Conservation (phyloP, 2,888 invertebrate genomes). For the Scaptomyza reducta region DNA sequence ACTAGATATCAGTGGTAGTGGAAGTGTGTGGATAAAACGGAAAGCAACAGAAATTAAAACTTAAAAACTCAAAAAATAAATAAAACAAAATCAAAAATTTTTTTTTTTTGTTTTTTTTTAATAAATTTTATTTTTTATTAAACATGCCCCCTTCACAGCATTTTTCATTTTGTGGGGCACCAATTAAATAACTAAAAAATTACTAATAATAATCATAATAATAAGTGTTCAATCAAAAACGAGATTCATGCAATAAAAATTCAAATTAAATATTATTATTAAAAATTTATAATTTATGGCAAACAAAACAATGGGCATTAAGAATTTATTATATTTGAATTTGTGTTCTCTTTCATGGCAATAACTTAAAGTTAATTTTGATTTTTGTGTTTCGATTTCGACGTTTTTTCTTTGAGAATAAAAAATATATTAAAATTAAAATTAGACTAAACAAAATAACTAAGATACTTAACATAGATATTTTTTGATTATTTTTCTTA, state of each 20-base stretch:
- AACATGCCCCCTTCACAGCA: slow-evolving; percentile 17
- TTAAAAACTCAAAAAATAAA: slow-evolving; percentile 18
- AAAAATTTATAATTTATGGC: slow-evolving; percentile 47
- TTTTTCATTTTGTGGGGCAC: slow-evolving; percentile 14
- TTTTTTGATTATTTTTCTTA: slow-evolving; percentile 37
- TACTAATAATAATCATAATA: slow-evolving; percentile 29
- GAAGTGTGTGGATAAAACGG: slow-evolving; percentile 13
- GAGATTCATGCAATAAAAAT: slow-evolving; percentile 57
- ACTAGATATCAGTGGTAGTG: slow-evolving; percentile 3
- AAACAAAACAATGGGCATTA: slow-evolving; percentile 71
- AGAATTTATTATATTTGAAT: slow-evolving; percentile 40
- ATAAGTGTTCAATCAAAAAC: slow-evolving; percentile 49
- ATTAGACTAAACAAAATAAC: slow-evolving; percentile 50
- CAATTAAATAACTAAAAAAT: slow-evolving; percentile 38
- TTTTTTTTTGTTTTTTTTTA: slow-evolving; percentile 21
- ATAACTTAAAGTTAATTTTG: slow-evolving; percentile 84
- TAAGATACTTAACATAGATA: slow-evolving; percentile 15
- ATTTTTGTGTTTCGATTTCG: slow-evolving; percentile 62
- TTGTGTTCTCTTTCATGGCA: slow-evolving; percentile 15
- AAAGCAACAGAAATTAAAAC: neutral
- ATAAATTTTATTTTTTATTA: slow-evolving; percentile 37
- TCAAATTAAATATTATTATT: slow-evolving; percentile 44
- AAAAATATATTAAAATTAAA: slow-evolving; percentile 49
- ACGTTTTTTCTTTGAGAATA: slow-evolving; percentile 70
- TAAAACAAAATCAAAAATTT: slow-evolving; percentile 31